Conservation (phyloP, 2,888 invertebrate species). For the Caenorhabditis afra region DNA sequence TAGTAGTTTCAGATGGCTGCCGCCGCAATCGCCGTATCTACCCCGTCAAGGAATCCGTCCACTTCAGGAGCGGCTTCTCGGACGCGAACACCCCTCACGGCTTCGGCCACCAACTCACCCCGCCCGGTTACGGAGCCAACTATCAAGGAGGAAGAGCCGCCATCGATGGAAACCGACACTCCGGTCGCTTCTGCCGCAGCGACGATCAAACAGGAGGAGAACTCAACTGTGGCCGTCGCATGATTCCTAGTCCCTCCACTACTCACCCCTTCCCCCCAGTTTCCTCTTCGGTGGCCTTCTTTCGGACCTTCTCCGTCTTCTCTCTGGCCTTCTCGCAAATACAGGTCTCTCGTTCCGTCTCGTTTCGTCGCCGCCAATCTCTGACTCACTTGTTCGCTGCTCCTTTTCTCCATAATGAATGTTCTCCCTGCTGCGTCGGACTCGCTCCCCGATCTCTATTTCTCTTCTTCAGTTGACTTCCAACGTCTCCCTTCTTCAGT, state of each 20-base stretch:
- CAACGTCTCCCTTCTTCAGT: neutral
- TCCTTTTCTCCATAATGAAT: slow-evolving; percentile 16
- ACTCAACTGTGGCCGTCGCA: slow-evolving; percentile 63
- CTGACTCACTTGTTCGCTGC: slow-evolving; percentile 12
- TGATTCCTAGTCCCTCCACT: slow-evolving; percentile 10
- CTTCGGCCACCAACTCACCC: slow-evolving; percentile 63
- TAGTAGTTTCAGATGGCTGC: slow-evolving; percentile 42
- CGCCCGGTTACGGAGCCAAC: slow-evolving; percentile 41
- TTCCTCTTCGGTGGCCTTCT: slow-evolving; percentile 9
- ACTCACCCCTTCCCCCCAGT: neutral
- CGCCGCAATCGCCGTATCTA: slow-evolving; percentile 53
- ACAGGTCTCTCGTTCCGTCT: slow-evolving; percentile 13
- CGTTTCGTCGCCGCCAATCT: slow-evolving; percentile 9
- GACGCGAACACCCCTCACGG: slow-evolving; percentile 62
- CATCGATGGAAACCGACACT: slow-evolving; percentile 12
- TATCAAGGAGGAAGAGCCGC: slow-evolving; percentile 39
- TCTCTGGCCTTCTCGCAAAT: slow-evolving; percentile 15
- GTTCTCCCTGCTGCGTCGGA: slow-evolving; percentile 40
- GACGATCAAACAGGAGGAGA: slow-evolving; percentile 54
- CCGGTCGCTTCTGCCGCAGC: slow-evolving; percentile 11
- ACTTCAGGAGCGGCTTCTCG: slow-evolving; percentile 59
- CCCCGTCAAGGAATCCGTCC: slow-evolving; percentile 64
- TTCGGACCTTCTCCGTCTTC: neutral
- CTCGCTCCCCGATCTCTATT: slow-evolving; percentile 16
- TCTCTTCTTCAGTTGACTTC: slow-evolving; percentile 8